A percentile compares a stretch with the other conserved stretches of the same genome.
Evolutionary conservation across 1,140 invertebrate species (phyloP).

Genomic region (Amyelois transitella): DNA sequence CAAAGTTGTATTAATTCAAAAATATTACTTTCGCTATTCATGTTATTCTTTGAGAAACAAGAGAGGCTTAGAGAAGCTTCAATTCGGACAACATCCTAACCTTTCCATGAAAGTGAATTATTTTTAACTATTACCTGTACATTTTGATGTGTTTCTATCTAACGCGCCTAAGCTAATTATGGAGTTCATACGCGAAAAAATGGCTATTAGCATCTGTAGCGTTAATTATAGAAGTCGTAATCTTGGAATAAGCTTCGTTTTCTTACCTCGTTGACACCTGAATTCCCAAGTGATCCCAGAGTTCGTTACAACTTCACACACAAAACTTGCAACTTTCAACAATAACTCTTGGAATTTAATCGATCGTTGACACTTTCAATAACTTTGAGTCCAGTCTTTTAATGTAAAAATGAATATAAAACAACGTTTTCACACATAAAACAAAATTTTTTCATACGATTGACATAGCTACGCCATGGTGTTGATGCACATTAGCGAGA

Average conservation of each 20-base stretch:
- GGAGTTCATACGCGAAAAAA: constrained; percentile 25
- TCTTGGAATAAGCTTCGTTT: constrained; percentile 67
- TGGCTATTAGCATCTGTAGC: constrained; percentile 33
- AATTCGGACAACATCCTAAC: constrained; percentile 47
- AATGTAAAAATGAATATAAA: constrained; percentile 61
- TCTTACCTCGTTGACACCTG: constrained; percentile 75
- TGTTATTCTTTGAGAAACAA: not conserved
- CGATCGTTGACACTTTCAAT: constrained; percentile 39
- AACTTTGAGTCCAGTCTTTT: constrained; percentile 48
- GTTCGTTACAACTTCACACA: constrained; percentile 69
- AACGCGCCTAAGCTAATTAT: constrained; percentile 37
- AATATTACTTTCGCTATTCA: not conserved
- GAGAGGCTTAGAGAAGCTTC: not conserved
- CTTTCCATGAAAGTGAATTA: constrained; percentile 62
- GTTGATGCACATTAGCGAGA: constrained; percentile 59
- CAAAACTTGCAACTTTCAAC: constrained; percentile 58
- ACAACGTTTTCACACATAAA: constrained; percentile 62
- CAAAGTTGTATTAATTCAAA: not conserved
- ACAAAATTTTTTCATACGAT: constrained; percentile 65
- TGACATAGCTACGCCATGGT: constrained; percentile 70
- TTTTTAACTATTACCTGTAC: constrained; percentile 55
- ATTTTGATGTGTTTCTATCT: not conserved
- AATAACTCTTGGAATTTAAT: constrained; percentile 38
- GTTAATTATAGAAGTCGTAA: constrained; percentile 65
- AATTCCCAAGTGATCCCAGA: constrained; percentile 68